phyloP scores from a whole-genome alignment of 2,797 vertebrate genomes.

The Takifugu ocellatus region DNA sequence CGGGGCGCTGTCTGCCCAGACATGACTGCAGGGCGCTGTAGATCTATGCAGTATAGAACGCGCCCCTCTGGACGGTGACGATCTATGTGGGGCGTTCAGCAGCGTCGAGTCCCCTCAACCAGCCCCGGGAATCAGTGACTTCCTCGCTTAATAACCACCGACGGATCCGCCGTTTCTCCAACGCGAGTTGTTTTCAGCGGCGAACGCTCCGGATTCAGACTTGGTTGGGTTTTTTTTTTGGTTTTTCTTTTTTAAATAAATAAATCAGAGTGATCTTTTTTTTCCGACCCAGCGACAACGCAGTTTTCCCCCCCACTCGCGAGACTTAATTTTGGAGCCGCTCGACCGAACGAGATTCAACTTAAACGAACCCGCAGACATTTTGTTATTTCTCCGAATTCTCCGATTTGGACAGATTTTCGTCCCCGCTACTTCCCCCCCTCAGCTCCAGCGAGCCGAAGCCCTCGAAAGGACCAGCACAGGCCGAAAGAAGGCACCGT shows the following conservation, averaged over 20 bases:
- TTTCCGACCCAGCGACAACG: neutral
- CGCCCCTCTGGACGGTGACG: slow-evolving; percentile 30
- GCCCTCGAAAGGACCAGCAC: slow-evolving; percentile 7
- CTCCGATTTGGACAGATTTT: too few relatives aligned
- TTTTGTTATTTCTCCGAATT: slow-evolving; percentile 59
- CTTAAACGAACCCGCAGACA: slow-evolving; percentile 62
- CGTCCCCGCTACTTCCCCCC: neutral
- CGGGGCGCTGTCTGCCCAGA: slow-evolving; percentile 53
- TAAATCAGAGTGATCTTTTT: neutral
- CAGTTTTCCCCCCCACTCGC: slow-evolving; percentile 13
- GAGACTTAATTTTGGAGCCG: slow-evolving; percentile 26
- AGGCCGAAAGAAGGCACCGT: neutral
- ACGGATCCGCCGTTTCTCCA: slow-evolving; percentile 29
- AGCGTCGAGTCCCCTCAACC: slow-evolving; percentile 25
- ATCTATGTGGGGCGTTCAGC: slow-evolving; percentile 61
- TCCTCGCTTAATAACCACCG: slow-evolving; percentile 26
- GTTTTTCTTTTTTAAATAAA: neutral
- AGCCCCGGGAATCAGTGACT: slow-evolving; percentile 49
- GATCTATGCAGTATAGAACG: slow-evolving; percentile 44
- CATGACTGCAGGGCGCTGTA: slow-evolving; percentile 21
- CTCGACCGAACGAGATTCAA: slow-evolving; percentile 37
- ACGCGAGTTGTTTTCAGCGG: slow-evolving; percentile 16
- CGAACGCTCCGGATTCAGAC: slow-evolving; percentile 17
- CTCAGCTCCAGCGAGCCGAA: neutral
- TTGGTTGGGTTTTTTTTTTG: neutral